Evolutionary conservation across 2,113 vertebrate species (phyloP), one percentile per base, ranked within the genome.

Genomic region (Psittacula cyanocephala): DNA sequence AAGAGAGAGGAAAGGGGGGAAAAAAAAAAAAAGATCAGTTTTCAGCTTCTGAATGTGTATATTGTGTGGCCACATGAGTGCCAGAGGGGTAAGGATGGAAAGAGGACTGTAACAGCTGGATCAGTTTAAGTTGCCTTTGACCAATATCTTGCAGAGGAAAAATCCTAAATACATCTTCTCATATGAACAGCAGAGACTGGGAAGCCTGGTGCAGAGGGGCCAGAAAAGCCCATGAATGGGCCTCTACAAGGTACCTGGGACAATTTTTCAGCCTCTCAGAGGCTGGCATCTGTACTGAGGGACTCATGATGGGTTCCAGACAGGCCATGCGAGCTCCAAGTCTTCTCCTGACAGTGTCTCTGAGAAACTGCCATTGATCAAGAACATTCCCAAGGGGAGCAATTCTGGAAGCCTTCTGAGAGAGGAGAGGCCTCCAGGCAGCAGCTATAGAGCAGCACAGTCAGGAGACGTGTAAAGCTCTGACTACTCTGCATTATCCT

Each of bases 321-420:
- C 4, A 50, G 12, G 6, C 11, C 11, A 50, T 0, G 4, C 13
- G n/a, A 20, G 22, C 12, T 78, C 8, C 0, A 2, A 68, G 65
- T n/a, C 31, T 24, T 37, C 35, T 47, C 27, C 59, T 24, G 24
- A 55, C 24, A 53, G 49, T 3, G 18, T 14, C 64, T 28, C 52
- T 33, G 35, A 47, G 29, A 80, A 86, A 50, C 33, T 68, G 24
- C 55, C 37, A 7, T 4, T 71, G 90, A 65, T 31, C 72, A 78
- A 81, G 33, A 68, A 9, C 68, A 80, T 0, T 37, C 18, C 22
- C 17, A 2, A 69, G 52, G 17, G 17, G 41, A 79, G 29, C 0
- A 1, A 55, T 33, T 22, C 23, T 47, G 8, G 60, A 87, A 92
- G 65, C 53, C 11, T 1, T 72, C 88, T 79, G 62, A 59, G 72